Conservation (phyloP, 1,140 invertebrate genomes). For the Drosophila navojoa region DNA sequence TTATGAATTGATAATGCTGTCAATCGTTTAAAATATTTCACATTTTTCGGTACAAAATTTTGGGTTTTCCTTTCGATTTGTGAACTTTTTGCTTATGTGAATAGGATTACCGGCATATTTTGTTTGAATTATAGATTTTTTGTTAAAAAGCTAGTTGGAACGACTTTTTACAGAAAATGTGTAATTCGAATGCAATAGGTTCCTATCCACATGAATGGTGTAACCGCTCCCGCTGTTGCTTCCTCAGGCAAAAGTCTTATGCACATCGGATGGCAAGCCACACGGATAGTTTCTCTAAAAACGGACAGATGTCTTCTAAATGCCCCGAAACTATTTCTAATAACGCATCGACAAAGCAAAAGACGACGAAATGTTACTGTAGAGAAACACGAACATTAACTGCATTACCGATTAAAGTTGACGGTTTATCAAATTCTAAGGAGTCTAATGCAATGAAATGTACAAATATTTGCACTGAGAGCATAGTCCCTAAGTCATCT, state of each 20-base stretch:
- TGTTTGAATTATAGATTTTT: constrained; percentile 66
- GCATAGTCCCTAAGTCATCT: too few relatives aligned
- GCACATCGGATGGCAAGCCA: neutral
- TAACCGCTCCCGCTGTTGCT: neutral
- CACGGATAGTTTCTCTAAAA: neutral
- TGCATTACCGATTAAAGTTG: too few relatives aligned
- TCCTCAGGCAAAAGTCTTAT: neutral
- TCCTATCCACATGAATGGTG: neutral
- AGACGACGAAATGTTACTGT: too few relatives aligned
- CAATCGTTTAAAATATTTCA: constrained; percentile 19
- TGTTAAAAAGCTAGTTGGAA: constrained; percentile 32
- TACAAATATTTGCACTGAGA: too few relatives aligned
- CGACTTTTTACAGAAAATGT: constrained; percentile 52
- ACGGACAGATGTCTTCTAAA: too few relatives aligned
- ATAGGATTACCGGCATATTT: constrained; percentile 38
- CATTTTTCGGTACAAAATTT: constrained; percentile 30
- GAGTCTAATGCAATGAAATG: too few relatives aligned
- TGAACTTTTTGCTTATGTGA: neutral
- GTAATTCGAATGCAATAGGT: constrained; percentile 62
- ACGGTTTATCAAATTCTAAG: too few relatives aligned
- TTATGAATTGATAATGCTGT: constrained; percentile 21
- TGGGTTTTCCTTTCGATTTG: constrained; percentile 15
- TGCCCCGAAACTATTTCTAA: too few relatives aligned
- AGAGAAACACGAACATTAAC: too few relatives aligned
- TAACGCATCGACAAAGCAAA: too few relatives aligned